Base-by-base conservation (phyloP, 2,888 invertebrate genomes). In the Idaea straminata region DNA sequence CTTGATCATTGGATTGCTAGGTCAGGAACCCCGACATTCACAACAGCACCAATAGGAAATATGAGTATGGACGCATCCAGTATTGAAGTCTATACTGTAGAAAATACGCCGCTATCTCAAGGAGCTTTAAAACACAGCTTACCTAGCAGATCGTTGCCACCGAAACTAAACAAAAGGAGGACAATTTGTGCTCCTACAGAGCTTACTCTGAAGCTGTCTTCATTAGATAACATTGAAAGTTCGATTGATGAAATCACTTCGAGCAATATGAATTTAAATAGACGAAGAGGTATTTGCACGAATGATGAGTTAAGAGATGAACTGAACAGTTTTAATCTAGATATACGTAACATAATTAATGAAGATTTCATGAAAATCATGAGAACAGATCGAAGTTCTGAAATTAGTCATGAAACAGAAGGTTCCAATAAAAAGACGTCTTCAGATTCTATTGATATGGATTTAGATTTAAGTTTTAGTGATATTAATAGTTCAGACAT, bases 271-370 rank as follows among this genome's bases (percentile, higher is more conserved):
- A 91, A 90, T 70, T 83, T 91, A 60, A 92, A 94, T 74, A 94
- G 94, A 80, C 89, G 94, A 4, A 85, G 94, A 64, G 94, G 94
- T 6, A 94, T 94, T 74, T 94, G 94, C 78, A 93, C 94, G 0
- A 89, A 94, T 15, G 93, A 91, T 74, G 93, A 93, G 70, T 78
- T 94, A 15, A 87, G 88, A 73, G 85, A 91, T 62, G 87, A 88
- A 71, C 83, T 91, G 63, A 83, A 83, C 15, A 87, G 89, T 74
- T 74, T 89, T 47, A 87, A 87, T 73, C 68, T 91, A 59, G 85
- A 86, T 62, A 81, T 83, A 13, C 85, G 86, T 73, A 86, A 88
- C 71, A 80, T 87, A 57, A 80, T 85, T 0, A 86, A 83, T 72
- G 86, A 85, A 75, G 83, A 85, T 69, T 89, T 87, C 64, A 83